phyloP scores from a whole-genome alignment of 2,113 vertebrate species.

The Gobiocypris rarus region DNA sequence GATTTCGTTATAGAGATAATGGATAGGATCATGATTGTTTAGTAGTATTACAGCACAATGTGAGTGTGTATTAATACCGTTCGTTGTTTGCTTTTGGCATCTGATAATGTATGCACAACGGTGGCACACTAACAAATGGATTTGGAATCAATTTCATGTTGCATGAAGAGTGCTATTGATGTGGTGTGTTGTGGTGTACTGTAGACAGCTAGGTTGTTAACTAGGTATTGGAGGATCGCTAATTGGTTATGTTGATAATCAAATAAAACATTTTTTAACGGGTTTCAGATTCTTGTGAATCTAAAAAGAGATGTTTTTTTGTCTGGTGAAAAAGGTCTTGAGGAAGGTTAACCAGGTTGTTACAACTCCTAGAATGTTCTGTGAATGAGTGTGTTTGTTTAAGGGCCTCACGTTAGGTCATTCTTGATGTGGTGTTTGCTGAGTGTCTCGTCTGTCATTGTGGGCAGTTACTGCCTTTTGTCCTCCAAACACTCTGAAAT shows the following conservation, averaged over 20 bases:
- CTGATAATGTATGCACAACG: too few relatives aligned
- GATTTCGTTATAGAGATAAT: too few relatives aligned
- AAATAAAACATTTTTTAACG: too few relatives aligned
- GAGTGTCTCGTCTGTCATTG: conserved; percentile 41
- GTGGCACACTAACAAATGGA: too few relatives aligned
- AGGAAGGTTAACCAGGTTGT: neutral
- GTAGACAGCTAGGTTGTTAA: neutral
- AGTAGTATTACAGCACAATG: too few relatives aligned
- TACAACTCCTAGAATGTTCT: neutral
- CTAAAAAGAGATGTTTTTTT: neutral
- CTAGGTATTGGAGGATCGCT: neutral
- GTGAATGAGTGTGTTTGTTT: conserved; percentile 31
- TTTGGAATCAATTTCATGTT: too few relatives aligned
- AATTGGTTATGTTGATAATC: neutral
- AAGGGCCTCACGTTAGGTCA: conserved; percentile 13
- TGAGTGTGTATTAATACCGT: too few relatives aligned
- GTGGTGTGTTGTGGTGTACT: too few relatives aligned
- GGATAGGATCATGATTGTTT: too few relatives aligned
- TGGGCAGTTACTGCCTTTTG: conserved; percentile 48
- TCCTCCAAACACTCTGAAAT: conserved; percentile 37
- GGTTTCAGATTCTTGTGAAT: too few relatives aligned
- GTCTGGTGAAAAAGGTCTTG: neutral
- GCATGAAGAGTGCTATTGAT: too few relatives aligned
- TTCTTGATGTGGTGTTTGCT: conserved; percentile 49
- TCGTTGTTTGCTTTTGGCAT: too few relatives aligned